phyloP scores from a whole-genome alignment of 2,113 vertebrate genomes.

The Chaenogobius annularis region DNA sequence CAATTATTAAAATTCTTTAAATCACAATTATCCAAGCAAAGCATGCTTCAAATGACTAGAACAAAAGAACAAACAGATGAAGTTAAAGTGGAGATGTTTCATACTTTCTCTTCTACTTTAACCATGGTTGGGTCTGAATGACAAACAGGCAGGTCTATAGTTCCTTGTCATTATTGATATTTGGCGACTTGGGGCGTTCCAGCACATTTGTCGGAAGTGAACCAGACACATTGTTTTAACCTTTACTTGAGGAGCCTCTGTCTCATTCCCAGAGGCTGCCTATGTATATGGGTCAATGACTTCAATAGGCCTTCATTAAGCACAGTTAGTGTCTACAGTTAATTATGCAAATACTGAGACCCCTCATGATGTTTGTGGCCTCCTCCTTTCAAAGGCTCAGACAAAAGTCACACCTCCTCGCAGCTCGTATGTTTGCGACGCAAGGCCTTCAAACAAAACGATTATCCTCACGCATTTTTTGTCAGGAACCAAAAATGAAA shows the following conservation, averaged over 20 bases:
- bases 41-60: background rate
- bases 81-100: too few relatives aligned
- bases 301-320: conserved; percentile 78
- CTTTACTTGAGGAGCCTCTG: conserved; percentile 63
- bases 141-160: conserved; percentile 39
- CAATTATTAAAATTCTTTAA: background rate
- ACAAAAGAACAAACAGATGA: background rate
- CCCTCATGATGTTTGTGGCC: conserved; percentile 61
- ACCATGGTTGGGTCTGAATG: background rate
- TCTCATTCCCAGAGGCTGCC: conserved; percentile 72
- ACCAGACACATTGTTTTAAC: conserved; percentile 76
- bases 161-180: conserved; percentile 41
- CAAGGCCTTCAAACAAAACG: conserved; percentile 56
- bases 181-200: conserved; percentile 51
- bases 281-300: conserved; percentile 69
- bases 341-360: conserved; percentile 80
- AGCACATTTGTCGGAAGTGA: conserved; percentile 61
- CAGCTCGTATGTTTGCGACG: conserved; percentile 41
- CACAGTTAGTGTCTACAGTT: conserved; percentile 79
- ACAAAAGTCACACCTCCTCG: conserved; percentile 52
- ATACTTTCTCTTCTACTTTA: too few relatives aligned
- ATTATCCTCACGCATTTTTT: conserved; percentile 58
- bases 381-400: conserved; percentile 65
- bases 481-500: conserved; percentile 58
- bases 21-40: background rate